Evolutionary conservation across 2,888 invertebrate species (phyloP).

Genomic region (Leucozona laternaria): DNA sequence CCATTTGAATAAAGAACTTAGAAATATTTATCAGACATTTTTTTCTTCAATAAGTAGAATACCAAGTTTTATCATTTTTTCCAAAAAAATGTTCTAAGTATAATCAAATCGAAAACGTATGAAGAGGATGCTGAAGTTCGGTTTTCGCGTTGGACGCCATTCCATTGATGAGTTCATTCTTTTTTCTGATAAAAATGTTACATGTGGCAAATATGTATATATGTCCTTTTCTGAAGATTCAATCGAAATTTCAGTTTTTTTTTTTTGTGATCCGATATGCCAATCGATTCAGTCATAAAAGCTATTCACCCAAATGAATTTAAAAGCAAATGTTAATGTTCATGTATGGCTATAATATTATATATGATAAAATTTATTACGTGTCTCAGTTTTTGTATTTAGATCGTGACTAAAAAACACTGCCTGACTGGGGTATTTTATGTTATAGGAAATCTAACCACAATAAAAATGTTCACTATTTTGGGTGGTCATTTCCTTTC

Average conservation of each 20-base stretch:
- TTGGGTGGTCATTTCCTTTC: constrained; percentile 23
- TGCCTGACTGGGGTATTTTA: background rate
- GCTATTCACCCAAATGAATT: constrained; percentile 1
- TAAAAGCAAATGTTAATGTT: constrained; percentile 6
- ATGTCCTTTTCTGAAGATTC: background rate
- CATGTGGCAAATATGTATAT: too few species aligned
- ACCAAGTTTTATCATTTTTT: too few species aligned
- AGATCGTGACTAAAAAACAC: background rate
- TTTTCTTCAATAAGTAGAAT: background rate
- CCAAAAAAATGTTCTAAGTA: too few species aligned
- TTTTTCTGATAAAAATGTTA: background rate
- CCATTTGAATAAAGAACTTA: background rate
- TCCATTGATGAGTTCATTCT: background rate
- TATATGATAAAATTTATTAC: constrained; percentile 19
- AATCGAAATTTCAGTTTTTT: background rate
- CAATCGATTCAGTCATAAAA: constrained; percentile 6
- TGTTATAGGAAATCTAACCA: background rate
- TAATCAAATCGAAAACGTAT: too few species aligned
- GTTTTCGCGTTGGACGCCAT: background rate
- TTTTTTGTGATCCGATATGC: background rate
- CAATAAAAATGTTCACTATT: constrained; percentile 14
- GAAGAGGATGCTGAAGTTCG: too few species aligned
- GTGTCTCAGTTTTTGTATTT: constrained; percentile 2
- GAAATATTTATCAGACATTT: background rate
- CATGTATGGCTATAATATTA: constrained; percentile 2